These are phyloP conservation scores for Drosophila pseudotakahashii DNA, from an alignment of 2,888 invertebrate species.

Conservation along the genomic window DNA sequence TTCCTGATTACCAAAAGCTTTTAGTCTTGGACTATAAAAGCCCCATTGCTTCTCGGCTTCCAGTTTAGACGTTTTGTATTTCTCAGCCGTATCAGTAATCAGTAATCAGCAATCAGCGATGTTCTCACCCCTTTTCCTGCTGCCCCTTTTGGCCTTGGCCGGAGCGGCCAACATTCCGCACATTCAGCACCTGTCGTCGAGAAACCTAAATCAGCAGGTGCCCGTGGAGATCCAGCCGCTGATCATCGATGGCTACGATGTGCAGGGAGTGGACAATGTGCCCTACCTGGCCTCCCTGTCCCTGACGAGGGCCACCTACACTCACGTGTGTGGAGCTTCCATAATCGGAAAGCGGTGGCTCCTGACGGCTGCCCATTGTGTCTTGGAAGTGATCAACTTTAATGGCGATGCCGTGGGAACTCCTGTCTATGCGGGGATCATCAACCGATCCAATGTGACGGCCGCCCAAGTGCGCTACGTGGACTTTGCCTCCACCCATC, in stretches of 20 bases:
- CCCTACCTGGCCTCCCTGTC: slow-evolving; percentile 76
- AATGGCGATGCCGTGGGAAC: slow-evolving; percentile 63
- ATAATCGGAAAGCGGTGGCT: slow-evolving; percentile 83
- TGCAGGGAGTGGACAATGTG: slow-evolving; percentile 67
- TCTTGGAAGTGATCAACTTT: slow-evolving; percentile 49
- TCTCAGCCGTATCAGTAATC: slow-evolving; percentile 16
- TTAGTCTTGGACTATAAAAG: slow-evolving; percentile 43
- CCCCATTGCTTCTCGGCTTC: slow-evolving; percentile 14
- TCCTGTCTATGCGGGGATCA: slow-evolving; percentile 73
- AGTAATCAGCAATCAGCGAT: slow-evolving; percentile 16
- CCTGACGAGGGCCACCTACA: slow-evolving; percentile 58
- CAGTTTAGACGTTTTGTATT: slow-evolving; percentile 16
- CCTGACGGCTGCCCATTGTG: slow-evolving; percentile 83
- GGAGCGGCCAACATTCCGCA: slow-evolving; percentile 45
- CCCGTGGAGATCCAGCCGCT: slow-evolving; percentile 48
- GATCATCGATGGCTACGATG: slow-evolving; percentile 72
- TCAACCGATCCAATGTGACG: slow-evolving; percentile 59
- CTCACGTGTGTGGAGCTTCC: slow-evolving; percentile 84
- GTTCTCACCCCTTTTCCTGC: slow-evolving; percentile 41
- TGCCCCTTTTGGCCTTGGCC: slow-evolving; percentile 50
- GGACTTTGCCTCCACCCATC: slow-evolving; percentile 80
- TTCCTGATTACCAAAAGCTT: slow-evolving; percentile 45
- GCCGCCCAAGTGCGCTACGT: slow-evolving; percentile 79
- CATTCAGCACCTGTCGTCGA: slow-evolving; percentile 47
- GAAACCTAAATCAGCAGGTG: slow-evolving; percentile 19